Evolutionary conservation across 2,797 vertebrate genomes (phyloP).

Genomic region (Liasis olivaceus): DNA sequence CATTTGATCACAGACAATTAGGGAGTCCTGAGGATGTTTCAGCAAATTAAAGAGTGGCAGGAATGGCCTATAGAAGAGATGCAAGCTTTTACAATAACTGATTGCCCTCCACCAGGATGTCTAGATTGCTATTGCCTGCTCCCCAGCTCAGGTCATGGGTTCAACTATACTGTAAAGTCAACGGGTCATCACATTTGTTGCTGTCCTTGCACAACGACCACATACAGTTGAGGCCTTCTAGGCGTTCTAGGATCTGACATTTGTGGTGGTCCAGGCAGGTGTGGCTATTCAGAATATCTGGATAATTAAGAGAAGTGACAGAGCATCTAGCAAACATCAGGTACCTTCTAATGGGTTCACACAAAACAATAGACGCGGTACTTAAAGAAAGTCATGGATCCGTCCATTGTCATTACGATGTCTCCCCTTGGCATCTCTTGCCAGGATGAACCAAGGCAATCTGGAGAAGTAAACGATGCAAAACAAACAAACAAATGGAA

Average conservation of each 20-base stretch:
- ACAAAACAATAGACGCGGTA: background rate
- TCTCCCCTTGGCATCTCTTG: background rate
- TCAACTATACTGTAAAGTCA: background rate
- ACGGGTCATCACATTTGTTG: background rate
- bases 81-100: background rate
- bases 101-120: no score
- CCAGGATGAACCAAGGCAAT: background rate
- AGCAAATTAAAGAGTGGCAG: background rate
- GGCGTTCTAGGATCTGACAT: background rate
- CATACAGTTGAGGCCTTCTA: background rate
- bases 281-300: background rate
- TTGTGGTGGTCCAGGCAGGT: background rate
- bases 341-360: background rate
- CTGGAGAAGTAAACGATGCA: background rate
- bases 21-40: background rate
- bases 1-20: background rate
- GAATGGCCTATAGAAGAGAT: background rate
- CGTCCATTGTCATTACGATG: background rate
- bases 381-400: background rate
- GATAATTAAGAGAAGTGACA: background rate
- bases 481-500: background rate
- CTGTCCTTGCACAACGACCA: background rate
- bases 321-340: background rate
- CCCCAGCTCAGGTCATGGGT: background rate
- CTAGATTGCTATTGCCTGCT: background rate